Evolutionary conservation across 2,888 invertebrate genomes (phyloP).

Genomic region (Drosophila helvetica): DNA sequence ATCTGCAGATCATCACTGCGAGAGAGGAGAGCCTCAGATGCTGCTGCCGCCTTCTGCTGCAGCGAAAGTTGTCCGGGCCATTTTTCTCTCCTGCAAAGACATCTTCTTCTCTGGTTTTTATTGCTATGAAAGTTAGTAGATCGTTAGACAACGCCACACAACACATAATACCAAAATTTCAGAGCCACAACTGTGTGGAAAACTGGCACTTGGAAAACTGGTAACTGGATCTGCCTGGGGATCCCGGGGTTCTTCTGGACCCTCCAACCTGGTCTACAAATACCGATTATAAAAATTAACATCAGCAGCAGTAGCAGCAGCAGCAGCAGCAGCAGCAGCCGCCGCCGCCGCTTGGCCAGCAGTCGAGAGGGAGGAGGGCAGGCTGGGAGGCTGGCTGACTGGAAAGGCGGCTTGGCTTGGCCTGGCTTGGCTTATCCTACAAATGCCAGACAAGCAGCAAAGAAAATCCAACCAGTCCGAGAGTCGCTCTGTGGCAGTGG

Average conservation of each 20-base stretch:
- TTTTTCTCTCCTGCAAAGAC: background rate
- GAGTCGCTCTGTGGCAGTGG: too few species aligned
- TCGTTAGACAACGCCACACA: too few species aligned
- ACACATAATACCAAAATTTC: too few species aligned
- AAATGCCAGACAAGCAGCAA: constrained; percentile 58
- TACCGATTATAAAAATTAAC: constrained; percentile 3
- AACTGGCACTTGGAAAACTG: background rate
- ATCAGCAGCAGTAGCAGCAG: too few species aligned
- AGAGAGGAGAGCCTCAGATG: constrained; percentile 48
- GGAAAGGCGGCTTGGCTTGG: constrained; percentile 49
- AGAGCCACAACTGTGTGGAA: background rate
- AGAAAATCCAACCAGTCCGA: constrained; percentile 60
- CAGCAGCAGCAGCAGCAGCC: background rate
- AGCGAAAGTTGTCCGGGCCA: constrained; percentile 25
- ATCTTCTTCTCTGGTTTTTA: background rate
- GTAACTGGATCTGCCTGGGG: background rate
- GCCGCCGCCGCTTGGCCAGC: background rate
- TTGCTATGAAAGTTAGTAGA: background rate
- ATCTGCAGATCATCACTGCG: constrained; percentile 56
- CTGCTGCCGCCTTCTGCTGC: constrained; percentile 7
- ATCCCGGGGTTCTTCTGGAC: background rate
- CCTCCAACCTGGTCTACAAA: background rate
- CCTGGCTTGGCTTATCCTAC: constrained; percentile 64
- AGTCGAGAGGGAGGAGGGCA: background rate
- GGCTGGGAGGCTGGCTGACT: constrained; percentile 4